Conservation (phyloP, 2,888 invertebrate genomes). For the Aphidoletes aphidimyza region DNA sequence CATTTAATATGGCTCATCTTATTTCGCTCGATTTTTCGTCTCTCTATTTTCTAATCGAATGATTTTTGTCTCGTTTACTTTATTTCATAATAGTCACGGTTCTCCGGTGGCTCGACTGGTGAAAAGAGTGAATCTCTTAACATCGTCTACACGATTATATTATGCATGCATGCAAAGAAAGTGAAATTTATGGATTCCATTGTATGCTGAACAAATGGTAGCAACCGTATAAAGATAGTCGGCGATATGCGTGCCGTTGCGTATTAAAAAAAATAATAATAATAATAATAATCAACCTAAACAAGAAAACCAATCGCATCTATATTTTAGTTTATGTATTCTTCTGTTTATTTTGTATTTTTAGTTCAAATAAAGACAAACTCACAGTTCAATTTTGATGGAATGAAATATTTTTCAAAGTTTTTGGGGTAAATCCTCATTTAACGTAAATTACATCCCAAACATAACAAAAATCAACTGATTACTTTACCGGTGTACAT, state of each 20-base stretch:
- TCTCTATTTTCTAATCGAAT: not conserved
- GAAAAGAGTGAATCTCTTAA: constrained; percentile 29
- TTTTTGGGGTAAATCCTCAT: no score
- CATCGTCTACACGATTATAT: constrained; percentile 15
- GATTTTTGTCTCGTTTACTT: not conserved
- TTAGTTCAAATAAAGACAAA: no score
- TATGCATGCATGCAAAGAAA: constrained; percentile 49
- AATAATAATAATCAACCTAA: not conserved
- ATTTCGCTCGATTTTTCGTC: not conserved
- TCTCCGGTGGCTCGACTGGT: not conserved
- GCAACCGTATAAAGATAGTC: not conserved
- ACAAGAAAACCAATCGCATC: no score
- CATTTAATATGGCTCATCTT: no score
- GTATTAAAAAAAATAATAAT: not conserved
- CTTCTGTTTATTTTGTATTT: no score
- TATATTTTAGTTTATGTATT: no score
- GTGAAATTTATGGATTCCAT: constrained; percentile 19
- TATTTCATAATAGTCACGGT: not conserved
- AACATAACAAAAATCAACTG: no score
- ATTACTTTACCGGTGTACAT: no score
- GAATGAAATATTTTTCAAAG: no score
- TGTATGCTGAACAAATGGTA: not conserved
- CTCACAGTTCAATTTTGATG: no score
- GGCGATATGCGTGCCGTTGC: constrained; percentile 19
- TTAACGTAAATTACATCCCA: no score